Base-by-base conservation (phyloP, 1,140 invertebrate genomes). In the Saccostrea glomerata region DNA sequence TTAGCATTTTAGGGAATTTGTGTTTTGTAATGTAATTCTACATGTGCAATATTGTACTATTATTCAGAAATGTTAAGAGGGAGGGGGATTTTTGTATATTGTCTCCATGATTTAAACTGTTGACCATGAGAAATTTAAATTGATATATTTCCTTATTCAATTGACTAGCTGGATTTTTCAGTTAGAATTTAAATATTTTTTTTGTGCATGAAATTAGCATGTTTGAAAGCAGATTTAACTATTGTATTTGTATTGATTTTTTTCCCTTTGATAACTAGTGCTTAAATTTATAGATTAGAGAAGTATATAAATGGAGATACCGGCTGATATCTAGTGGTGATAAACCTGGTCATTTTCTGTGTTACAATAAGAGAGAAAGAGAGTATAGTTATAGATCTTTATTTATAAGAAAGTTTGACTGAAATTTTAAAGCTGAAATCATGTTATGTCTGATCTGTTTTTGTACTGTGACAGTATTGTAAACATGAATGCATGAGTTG, bases 331-430 rank as follows among this genome's bases (percentile, higher is more conserved):
- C 70, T 36, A 30, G 70, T 77, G 70, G 25, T 77, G 70, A 77
- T 25, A 77, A 77, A 77, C 70, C 70, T 77, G 70, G 70, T 77
- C 70, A 77, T 36, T 77, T 77, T 77, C 70, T 77, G 25, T 77
- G 70, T 77, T 40, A 77, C 25, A 77, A 36, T 25, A 5, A 77
- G 25, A 36, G 25, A 77, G 30, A 77, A 25, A 30, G 58, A 63
- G 58, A 63, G 58, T 77, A 30, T 77, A 77, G 25, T 30, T 77
- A 77, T 25, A 77, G 70, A 77, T 77, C 70, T 77, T 77, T 77
- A 77, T 77, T 77, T 77, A 77, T 77, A 36, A 77, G 23, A 36
- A 36, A 77, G 30, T 63, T 63, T 77, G 58, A 30, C 30, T 77
- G 23, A 30, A 77, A 77, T 77, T 77, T 77, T 15, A 77, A 77